phyloP scores from a whole-genome alignment of 2,797 vertebrate species.

The Rhinoraja longicauda region DNA sequence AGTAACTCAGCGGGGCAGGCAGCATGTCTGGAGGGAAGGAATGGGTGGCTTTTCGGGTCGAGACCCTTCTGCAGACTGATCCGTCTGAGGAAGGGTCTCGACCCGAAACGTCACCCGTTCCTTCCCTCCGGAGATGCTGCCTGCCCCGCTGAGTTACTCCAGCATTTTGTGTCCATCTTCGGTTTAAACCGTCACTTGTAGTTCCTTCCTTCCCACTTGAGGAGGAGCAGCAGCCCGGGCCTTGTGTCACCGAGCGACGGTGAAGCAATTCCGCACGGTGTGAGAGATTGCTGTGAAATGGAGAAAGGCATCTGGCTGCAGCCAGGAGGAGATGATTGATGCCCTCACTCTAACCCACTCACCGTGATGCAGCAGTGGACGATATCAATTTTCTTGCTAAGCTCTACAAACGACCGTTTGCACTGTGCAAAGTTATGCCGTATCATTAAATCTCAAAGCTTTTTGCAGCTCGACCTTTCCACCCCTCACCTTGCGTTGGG shows the following conservation, averaged over 20 bases:
- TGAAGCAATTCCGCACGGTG: neutral
- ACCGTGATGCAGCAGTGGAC: neutral
- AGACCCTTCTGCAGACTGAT: too few relatives aligned
- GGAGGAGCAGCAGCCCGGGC: neutral
- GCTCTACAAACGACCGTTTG: neutral
- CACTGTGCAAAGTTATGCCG: neutral
- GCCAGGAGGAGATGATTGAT: neutral
- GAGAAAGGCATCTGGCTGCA: neutral
- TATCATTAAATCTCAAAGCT: neutral
- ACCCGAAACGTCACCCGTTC: too few relatives aligned
- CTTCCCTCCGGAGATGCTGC: too few relatives aligned
- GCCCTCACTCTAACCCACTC: neutral
- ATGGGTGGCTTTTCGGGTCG: too few relatives aligned
- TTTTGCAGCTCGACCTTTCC: neutral
- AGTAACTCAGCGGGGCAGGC: too few relatives aligned
- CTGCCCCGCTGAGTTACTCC: too few relatives aligned
- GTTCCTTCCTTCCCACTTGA: neutral
- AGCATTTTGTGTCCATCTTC: too few relatives aligned
- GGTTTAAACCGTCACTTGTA: too few relatives aligned
- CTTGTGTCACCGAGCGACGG: neutral
- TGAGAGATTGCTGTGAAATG: conserved; percentile 1
- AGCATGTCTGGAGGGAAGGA: too few relatives aligned
- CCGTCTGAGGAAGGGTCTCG: too few relatives aligned
- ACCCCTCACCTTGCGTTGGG: neutral
- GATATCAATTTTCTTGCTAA: neutral